Evolutionary conservation across 2,888 invertebrate species (phyloP), one percentile per base, ranked within the genome.

Genomic region (Drosophila kokeensis): DNA sequence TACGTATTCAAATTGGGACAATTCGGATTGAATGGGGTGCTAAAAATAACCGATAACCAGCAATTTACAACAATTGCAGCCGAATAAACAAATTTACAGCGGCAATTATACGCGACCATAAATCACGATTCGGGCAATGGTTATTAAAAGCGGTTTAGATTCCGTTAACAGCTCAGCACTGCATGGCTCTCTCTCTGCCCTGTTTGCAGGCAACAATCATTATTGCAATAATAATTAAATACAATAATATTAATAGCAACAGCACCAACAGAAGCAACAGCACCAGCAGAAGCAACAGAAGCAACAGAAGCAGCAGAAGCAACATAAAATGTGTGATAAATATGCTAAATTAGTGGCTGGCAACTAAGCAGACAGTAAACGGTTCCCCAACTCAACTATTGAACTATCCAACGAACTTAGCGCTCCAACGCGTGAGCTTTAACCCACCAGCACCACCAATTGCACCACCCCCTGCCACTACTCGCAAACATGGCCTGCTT

Each of bases 401-500:
- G 45, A 48, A 52, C 52, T 38, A 63, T 60, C 36, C 50, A 30
- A 21, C 38, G 40, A 50, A 64, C 21, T 49, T 57, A 29, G 50
- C 57, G 36, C 60, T 57, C 18, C 45, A 53, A 63, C 53, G 73
- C 59, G 69, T 67, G 65, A 62, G 42, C 48, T 27, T 59, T 54
- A 59, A 63, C 73, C 21, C 48, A 49, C 38, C 64, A 62, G 62
- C 78, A 73, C 36, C 50, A 27, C 30, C n/a, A 15, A 49, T 1
- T 15, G 36, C 11, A 34, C n/a, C 53, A 48, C 24, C 42, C 34
- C 27, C 32, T 27, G 1, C 36, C 18, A 30, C n/a, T 24, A 18
- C 7, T 7, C 6, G 18, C 49, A 63, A 76, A 72, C 27, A 92
- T 92, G 92, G 91, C 92, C 62, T 92, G 92, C 67, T 91, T 92